Base-by-base conservation (phyloP, 2,888 invertebrate genomes). In the Matsumyia berberina region DNA sequence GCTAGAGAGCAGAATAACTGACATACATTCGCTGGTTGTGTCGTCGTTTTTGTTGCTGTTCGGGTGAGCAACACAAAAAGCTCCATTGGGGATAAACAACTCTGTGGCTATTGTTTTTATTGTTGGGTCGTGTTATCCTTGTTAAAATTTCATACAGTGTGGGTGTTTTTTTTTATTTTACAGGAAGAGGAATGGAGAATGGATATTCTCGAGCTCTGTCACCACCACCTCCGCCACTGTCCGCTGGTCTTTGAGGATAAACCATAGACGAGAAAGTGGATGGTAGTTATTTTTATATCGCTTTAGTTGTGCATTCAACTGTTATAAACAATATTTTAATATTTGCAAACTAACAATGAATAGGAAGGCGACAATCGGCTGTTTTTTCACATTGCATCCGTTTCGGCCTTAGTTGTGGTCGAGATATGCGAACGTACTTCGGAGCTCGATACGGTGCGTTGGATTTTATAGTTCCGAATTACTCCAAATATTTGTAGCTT, bases 81-180 rank as follows among this genome's bases (percentile, higher is more conserved):
- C 86, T 72, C 81, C 86, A 86, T 81, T 86, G 80, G 86, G 81
- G 66, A 83, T 82, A 83, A 86, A 85, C 86, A 82, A 86, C 85
- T 85, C 82, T 80, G 74, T 78, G 86, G 82, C 83, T 80, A 80
- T 86, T 87, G 86, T 86, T 79, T 78, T 86, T 79, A 87, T 87
- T 87, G 87, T 87, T 86, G 78, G 86, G 74, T 80, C 80, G 85
- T 87, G 86, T 85, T 85, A 86, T 87, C 86, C 79, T 87, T 86
- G 86, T 86, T 83, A 85, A 80, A 81, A 72, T 77, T 86, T 86
- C 78, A 86, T 74, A 70, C 79, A 83, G 83, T 76, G 79, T 85
- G 80, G 72, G 80, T 60, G 76, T 83, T 85, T n/a, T n/a, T n/a
- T n/a, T n/a, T n/a, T n/a, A n/a, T n/a, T n/a, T n/a, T 78, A 86